Conservation (phyloP, 2,888 invertebrate species). For the Fragum whitleyi region DNA sequence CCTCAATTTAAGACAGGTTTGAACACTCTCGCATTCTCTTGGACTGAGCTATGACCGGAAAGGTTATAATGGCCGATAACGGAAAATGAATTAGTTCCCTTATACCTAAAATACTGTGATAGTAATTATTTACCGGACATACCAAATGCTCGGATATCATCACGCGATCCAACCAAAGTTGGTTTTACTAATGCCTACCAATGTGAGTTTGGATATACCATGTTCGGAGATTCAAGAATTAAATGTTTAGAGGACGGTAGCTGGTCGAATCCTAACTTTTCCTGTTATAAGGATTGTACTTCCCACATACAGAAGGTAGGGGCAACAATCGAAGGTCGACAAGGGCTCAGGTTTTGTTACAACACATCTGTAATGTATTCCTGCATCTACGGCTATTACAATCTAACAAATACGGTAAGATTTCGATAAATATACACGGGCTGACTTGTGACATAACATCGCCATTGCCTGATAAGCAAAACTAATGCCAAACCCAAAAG, state of each 20-base stretch:
- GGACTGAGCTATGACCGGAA: too few species aligned
- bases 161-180: not conserved
- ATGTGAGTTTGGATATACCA: not conserved
- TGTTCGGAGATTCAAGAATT: slow-evolving; percentile 6
- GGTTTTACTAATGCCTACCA: not conserved
- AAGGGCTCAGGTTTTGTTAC: not conserved
- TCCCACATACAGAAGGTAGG: not conserved
- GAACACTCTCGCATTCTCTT: too few species aligned
- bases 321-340: not conserved
- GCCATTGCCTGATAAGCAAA: too few species aligned
- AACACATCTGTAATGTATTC: not conserved
- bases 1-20: too few species aligned
- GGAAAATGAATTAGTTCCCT: too few species aligned
- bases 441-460: too few species aligned
- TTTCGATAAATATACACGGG: too few species aligned
- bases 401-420: not conserved
- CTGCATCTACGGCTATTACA: not conserved
- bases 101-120: too few species aligned
- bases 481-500: too few species aligned
- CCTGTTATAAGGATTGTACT: slow-evolving; percentile 20
- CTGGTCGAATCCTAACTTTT: not conserved
- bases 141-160: not conserved
- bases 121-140: not conserved
- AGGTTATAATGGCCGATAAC: too few species aligned
- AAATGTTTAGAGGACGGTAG: not conserved